Evolutionary conservation across 2,797 vertebrate genomes (phyloP), one percentile per base, ranked within the genome.

Genomic region (Hirundo rustica): DNA sequence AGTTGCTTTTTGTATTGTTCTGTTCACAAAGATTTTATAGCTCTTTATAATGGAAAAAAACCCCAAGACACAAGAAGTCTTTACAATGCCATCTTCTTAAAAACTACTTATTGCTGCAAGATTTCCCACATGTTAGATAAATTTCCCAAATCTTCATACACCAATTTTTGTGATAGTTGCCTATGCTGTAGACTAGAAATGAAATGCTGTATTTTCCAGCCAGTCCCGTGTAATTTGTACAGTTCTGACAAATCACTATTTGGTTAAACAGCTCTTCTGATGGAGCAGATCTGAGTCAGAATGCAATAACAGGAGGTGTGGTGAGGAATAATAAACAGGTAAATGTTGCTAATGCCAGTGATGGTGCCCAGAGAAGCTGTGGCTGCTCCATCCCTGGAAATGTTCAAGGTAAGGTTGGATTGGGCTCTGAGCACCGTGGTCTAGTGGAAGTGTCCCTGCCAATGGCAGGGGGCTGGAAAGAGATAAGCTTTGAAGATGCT

Each of bases 391-490:
- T 18, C 32, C 9, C 53, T 58, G 18, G 21, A 5, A 17, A 6
- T 26, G 38, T 19, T 7, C 7, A 14, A 47, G 13, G 21, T 12
- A 45, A 53, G 29, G 38, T 0, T 40, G 65, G 30, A 47, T 32
- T 29, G 38, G 0, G 21, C 17, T 65, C 16, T 71, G 57, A 58
- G 29, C 4, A 40, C 0, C 29, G 25, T 51, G 45, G 10, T 1
- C 1, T 3, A 1, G 22, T 34, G 45, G 14, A 45, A 58, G 2
- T 34, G 29, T 45, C 15, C n/a, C 36, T 57, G 19, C 7, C 11
- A 13, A 3, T 38, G 32, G 36, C 27, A 62, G 3, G 3, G 3
- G 4, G 1, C 4, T 14, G 5, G 15, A 65, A 22, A 3, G 15
- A 17, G 13, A 16, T 27, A 15, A 32, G 9, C 21, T 77, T 53